Evolutionary conservation across 1,140 invertebrate species (phyloP).

Genomic region (Drosophila chauvacae): DNA sequence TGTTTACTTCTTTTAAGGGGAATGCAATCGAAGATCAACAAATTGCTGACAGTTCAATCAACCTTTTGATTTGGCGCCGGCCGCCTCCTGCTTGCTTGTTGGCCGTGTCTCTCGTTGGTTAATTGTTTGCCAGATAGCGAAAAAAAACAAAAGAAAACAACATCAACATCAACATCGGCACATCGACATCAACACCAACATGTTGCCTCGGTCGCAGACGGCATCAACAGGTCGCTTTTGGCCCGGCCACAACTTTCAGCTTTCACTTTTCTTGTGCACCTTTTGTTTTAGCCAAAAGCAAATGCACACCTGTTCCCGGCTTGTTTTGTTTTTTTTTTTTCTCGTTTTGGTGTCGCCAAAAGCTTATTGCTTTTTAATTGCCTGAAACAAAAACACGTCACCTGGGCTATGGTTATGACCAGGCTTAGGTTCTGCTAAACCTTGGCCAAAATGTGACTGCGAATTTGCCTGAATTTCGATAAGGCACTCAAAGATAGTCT

Average conservation of each 20-base stretch:
- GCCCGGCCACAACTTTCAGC: conserved; percentile 74
- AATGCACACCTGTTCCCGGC: conserved; percentile 40
- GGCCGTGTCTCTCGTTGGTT: conserved; percentile 16
- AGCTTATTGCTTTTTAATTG: conserved; percentile 71
- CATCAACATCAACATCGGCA: conserved; percentile 14
- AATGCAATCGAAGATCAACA: conserved; percentile 52
- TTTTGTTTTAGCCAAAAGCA: conserved; percentile 69
- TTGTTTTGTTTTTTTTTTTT: background rate
- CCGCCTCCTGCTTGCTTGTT: conserved; percentile 1
- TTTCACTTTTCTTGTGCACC: conserved; percentile 67
- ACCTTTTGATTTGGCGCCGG: conserved; percentile 42
- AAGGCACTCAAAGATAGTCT: background rate
- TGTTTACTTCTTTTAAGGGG: conserved; percentile 16
- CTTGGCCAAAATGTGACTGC: background rate
- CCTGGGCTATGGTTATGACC: conserved; percentile 4
- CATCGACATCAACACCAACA: conserved; percentile 38
- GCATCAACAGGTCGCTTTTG: conserved; percentile 71
- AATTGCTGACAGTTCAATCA: conserved; percentile 54
- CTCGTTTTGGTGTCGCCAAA: conserved; percentile 45
- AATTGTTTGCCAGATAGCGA: conserved; percentile 36
- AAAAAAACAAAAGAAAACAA: conserved; percentile 1
- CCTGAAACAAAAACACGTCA: conserved; percentile 18
- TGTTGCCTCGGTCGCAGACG: conserved; percentile 17
- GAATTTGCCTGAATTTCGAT: conserved; percentile 10
- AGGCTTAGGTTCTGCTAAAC: conserved; percentile 2